Evolutionary conservation across 1,140 invertebrate species (phyloP), one percentile per base, ranked within the genome.

Genomic region (Parasteatoda tepidariorum): DNA sequence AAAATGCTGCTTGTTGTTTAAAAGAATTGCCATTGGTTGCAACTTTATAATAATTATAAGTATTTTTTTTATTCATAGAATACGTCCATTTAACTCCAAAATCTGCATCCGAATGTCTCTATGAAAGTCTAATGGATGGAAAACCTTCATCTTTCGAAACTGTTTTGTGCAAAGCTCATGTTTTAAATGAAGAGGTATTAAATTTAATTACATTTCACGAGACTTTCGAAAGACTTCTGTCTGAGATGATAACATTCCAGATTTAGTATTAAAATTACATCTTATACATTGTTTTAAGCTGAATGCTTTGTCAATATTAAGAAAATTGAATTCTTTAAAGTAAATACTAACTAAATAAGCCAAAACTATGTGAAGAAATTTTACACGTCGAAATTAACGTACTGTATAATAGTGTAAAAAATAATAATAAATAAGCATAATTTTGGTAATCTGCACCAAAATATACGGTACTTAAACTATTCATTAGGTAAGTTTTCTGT

Each of bases 121-220:
- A 83, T 34, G 81, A 74, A 34, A 73, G 81, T 7, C 38, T 83
- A 2, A 83, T 83, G 68, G 81, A 83, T n/a, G 81, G 81, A n/a
- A 83, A 83, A 26, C 81, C 81, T 38, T 66, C 57, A 54, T 64
- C 68, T 15, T 83, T 54, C 66, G 68, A 74, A 24, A 83, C 68
- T 34, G 81, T 73, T 22, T 70, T 83, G 4, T 83, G 81, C 70
- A 73, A 70, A 66, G 70, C 70, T 0, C 81, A 83, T 55, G 68
- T 73, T 22, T 61, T 74, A 30, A 74, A 73, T 55, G 81, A 83
- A 74, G 81, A 83, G 70, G 81, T 83, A 26, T 62, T 15, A 41
- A 11, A 18, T 48, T 9, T 18, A 48, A 18, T 18, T 18, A 7
- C 7, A 48, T 9, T 48, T 7, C 41, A 48, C 7, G 18, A 18